A percentile compares a stretch with the other conserved stretches of the same genome.
Conservation (phyloP, 2,888 invertebrate species). For the Galeopsomyia nigrocyanea region DNA sequence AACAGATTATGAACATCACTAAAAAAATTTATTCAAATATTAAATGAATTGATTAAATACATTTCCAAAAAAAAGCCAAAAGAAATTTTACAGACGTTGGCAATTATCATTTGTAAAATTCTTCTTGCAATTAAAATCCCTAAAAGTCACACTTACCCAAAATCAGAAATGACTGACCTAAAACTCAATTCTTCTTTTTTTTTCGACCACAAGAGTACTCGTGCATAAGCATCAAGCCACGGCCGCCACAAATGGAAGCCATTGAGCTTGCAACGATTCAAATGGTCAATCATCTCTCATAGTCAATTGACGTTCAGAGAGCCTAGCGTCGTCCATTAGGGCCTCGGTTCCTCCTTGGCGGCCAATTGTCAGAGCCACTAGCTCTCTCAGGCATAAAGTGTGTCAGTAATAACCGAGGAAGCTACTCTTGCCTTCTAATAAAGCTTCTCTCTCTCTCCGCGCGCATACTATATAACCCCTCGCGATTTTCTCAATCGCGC, state of each 20-base stretch:
- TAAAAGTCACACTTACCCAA: too few species aligned
- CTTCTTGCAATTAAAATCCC: too few species aligned
- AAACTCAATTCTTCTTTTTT: too few species aligned
- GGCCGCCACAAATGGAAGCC: neutral
- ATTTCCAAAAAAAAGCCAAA: too few species aligned
- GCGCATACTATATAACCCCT: neutral
- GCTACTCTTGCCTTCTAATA: constrained; percentile 32
- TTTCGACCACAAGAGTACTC: neutral
- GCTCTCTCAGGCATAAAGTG: constrained; percentile 18
- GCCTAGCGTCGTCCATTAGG: neutral
- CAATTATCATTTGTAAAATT: too few species aligned
- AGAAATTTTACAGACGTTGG: too few species aligned
- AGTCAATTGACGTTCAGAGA: neutral
- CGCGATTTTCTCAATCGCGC: constrained; percentile 31
- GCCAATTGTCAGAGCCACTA: constrained; percentile 23
- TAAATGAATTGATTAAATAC: too few species aligned
- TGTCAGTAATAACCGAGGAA: constrained; percentile 31
- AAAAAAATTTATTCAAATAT: too few species aligned
- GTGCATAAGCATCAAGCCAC: neutral
- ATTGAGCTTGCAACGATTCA: neutral
- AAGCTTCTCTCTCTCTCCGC: too few species aligned
- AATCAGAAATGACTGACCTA: too few species aligned
- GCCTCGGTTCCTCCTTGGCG: neutral
- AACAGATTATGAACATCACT: too few species aligned
- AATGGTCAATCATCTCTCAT: constrained; percentile 22